A percentile compares a stretch with the other conserved stretches of the same genome.
phyloP scores from a whole-genome alignment of 30 jellyfish, hydroid and myxozoan species.

The Pelagia noctiluca region DNA sequence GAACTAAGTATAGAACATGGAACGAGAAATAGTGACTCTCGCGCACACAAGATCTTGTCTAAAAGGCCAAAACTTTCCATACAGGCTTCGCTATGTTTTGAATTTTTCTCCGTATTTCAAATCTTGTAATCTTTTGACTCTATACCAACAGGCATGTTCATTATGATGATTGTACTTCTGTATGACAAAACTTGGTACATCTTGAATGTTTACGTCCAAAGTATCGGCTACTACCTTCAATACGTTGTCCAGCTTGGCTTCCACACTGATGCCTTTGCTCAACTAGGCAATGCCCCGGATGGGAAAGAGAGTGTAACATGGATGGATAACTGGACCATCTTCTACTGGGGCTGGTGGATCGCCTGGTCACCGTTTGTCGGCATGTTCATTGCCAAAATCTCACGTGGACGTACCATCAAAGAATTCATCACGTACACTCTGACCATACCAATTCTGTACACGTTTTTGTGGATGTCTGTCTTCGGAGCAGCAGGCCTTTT shows the following conservation, averaged over 20 bases:
- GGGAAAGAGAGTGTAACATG: conserved; percentile 78
- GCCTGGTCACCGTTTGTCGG: conserved; percentile 99
- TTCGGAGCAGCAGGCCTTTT: conserved; percentile 93
- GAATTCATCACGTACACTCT: conserved; percentile 87
- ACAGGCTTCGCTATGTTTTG: too few species aligned
- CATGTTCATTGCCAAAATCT: conserved; percentile 93
- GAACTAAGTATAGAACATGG: too few species aligned
- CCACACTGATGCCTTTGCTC: conserved; percentile 98
- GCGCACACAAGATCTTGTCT: too few species aligned
- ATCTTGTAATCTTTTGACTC: too few species aligned
- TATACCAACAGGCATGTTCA: conserved; percentile 84
- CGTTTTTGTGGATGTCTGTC: conserved; percentile 87
- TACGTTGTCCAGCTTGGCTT: conserved; percentile 89
- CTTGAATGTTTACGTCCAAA: conserved; percentile 87
- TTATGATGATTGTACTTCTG: conserved; percentile 66
- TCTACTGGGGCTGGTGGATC: conserved; percentile 99
- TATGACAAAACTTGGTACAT: conserved; percentile 86
- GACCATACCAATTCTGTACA: conserved; percentile 81
- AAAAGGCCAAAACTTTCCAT: too few species aligned
- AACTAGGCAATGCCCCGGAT: conserved; percentile 86
- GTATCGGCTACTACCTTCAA: conserved; percentile 90
- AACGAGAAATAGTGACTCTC: too few species aligned
- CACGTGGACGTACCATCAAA: conserved; percentile 95
- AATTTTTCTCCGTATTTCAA: too few species aligned
- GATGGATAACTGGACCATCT: conserved; percentile 95